A percentile compares a stretch with the other conserved stretches of the same genome.
Conservation (phyloP, 1,140 invertebrate genomes). For the Cherax destructor region DNA sequence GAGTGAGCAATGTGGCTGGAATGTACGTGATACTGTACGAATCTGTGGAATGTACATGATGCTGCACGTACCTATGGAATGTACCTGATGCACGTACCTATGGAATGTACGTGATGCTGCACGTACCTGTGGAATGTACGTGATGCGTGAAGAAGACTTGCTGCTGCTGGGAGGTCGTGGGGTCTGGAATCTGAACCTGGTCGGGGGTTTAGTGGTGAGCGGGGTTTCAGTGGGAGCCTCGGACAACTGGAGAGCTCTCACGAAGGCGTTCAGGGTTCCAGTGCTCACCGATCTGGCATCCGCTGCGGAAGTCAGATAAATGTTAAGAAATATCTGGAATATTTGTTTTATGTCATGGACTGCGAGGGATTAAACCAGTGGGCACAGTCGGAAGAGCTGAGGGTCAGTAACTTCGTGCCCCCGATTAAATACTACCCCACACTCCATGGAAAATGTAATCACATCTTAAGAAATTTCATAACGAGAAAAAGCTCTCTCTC, state of each 20-base stretch:
- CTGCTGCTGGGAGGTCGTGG: slow-evolving; percentile 7
- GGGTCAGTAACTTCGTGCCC: no score
- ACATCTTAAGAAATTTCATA: no score
- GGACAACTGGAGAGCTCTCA: slow-evolving; percentile 27
- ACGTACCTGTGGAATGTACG: slow-evolving; percentile 48
- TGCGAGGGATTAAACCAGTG: no score
- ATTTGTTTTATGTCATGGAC: no score
- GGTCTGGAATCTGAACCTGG: slow-evolving; percentile 57
- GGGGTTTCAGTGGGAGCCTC: background rate
- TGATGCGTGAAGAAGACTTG: slow-evolving; percentile 9
- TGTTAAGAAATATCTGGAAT: no score
- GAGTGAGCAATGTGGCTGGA: background rate
- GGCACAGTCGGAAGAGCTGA: no score
- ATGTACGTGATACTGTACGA: no score
- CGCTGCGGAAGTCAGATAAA: background rate
- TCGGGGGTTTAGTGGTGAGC: slow-evolving; percentile 14
- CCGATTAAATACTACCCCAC: no score
- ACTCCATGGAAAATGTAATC: no score
- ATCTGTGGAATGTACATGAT: slow-evolving; percentile 36
- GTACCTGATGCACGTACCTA: slow-evolving; percentile 1
- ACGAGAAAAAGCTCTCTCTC: no score
- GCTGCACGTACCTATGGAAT: slow-evolving; percentile 44
- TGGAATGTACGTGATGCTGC: no score
- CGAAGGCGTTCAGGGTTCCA: slow-evolving; percentile 44
- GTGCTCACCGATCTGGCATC: slow-evolving; percentile 32